phyloP scores from a whole-genome alignment of 1,140 invertebrate genomes.

The Armadillidium nasatum region DNA sequence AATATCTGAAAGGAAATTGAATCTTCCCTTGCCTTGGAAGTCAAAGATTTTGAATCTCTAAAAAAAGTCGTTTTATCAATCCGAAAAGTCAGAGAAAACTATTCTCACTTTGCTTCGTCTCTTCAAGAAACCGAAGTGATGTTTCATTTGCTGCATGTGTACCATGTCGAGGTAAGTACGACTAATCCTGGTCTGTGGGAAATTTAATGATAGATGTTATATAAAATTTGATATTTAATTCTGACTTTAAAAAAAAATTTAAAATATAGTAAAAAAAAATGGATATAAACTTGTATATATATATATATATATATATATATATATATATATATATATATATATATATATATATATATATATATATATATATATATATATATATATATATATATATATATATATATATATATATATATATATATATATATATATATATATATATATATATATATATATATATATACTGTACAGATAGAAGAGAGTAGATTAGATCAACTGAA shows the following conservation, averaged over 20 bases:
- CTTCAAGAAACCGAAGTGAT: neutral
- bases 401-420: too few relatives aligned
- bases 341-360: neutral
- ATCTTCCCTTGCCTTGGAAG: neutral
- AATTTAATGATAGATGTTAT: neutral
- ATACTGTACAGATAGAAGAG: too few relatives aligned
- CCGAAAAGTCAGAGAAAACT: neutral
- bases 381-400: too few relatives aligned
- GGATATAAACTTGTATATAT: neutral
- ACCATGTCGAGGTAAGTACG: neutral
- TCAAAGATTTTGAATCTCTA: neutral
- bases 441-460: too few relatives aligned
- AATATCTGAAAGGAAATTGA: neutral
- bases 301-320: neutral
- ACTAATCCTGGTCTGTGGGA: too few relatives aligned
- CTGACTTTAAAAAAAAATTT: neutral
- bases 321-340: neutral
- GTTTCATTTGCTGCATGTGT: neutral
- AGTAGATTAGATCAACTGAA: neutral
- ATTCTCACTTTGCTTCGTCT: neutral
- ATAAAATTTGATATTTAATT: neutral
- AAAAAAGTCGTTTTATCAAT: neutral
- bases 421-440: too few relatives aligned
- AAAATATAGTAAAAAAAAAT: neutral
- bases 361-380: neutral